These are phyloP conservation scores for Micropoecilia bifurca DNA, from an alignment of 2,797 vertebrate genomes.

Conservation along the genomic window DNA sequence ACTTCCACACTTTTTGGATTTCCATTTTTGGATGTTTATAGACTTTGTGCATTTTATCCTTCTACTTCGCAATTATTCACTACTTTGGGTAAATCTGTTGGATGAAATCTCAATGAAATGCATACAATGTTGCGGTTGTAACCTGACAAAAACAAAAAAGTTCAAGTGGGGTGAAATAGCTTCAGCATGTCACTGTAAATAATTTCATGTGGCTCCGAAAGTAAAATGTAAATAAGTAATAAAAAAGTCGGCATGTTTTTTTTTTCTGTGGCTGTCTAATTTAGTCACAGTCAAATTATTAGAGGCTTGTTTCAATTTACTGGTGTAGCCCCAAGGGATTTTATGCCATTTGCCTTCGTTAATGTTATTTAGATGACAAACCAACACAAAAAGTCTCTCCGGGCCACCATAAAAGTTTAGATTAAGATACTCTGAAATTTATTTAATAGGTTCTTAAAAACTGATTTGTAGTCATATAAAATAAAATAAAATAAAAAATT, in stretches of 20 bases:
- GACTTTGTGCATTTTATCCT: background rate
- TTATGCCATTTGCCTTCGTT: slow-evolving; percentile 45
- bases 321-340: slow-evolving; percentile 41
- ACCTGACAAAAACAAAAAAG: background rate
- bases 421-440: slow-evolving; percentile 41
- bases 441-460: slow-evolving; percentile 26
- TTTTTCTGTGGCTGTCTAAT: slow-evolving; percentile 48
- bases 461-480: slow-evolving; percentile 4
- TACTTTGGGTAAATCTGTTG: background rate
- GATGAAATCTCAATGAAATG: background rate
- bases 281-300: slow-evolving; percentile 47
- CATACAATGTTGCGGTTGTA: background rate
- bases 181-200: background rate
- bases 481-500: background rate
- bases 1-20: background rate
- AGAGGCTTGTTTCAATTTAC: slow-evolving; percentile 52
- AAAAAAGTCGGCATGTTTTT: slow-evolving; percentile 28
- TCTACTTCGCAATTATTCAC: background rate
- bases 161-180: background rate
- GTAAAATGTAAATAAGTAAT: slow-evolving; percentile 32
- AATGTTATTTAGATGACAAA: slow-evolving; percentile 51
- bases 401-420: slow-evolving; percentile 29
- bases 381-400: slow-evolving; percentile 27
- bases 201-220: slow-evolving; percentile 11
- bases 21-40: background rate